Evolutionary conservation across 1,140 invertebrate species (phyloP).

Genomic region (Lasioglossum albipes): DNA sequence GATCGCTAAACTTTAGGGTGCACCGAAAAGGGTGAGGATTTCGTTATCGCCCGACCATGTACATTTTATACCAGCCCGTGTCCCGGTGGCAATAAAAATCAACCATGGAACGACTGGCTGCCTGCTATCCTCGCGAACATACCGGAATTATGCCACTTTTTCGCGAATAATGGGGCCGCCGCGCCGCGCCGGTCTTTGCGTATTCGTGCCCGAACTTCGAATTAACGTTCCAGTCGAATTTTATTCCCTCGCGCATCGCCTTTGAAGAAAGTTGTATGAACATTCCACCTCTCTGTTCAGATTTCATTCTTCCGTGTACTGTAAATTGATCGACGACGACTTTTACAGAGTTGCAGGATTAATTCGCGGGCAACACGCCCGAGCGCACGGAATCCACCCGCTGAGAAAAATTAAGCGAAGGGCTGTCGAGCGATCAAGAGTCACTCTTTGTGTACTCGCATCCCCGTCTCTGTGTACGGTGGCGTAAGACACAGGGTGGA

Average conservation of each 20-base stretch:
- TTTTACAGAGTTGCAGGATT: neutral
- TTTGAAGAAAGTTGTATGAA: too few relatives aligned
- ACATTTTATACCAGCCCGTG: conserved; percentile 39
- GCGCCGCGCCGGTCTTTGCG: too few relatives aligned
- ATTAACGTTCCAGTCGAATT: too few relatives aligned
- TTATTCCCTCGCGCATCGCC: too few relatives aligned
- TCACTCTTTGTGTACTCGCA: conserved; percentile 4
- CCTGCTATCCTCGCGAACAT: neutral
- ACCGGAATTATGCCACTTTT: neutral
- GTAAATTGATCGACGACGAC: too few relatives aligned
- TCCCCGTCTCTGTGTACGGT: neutral
- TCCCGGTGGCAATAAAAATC: conserved; percentile 37
- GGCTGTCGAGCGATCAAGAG: conserved; percentile 10
- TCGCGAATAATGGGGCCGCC: neutral
- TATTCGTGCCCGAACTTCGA: too few relatives aligned
- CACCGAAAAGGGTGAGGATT: conserved; percentile 61
- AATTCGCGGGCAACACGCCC: conserved; percentile 2
- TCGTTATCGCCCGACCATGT: conserved; percentile 53
- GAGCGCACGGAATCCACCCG: neutral
- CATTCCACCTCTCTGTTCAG: too few relatives aligned
- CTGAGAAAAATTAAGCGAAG: conserved; percentile 24
- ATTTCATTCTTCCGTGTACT: too few relatives aligned
- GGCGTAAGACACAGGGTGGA: conserved; percentile 27
- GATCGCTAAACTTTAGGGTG: conserved; percentile 69
- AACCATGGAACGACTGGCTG: neutral